phyloP scores from a whole-genome alignment of 2,888 invertebrate genomes.

The Heliconius charithonia region DNA sequence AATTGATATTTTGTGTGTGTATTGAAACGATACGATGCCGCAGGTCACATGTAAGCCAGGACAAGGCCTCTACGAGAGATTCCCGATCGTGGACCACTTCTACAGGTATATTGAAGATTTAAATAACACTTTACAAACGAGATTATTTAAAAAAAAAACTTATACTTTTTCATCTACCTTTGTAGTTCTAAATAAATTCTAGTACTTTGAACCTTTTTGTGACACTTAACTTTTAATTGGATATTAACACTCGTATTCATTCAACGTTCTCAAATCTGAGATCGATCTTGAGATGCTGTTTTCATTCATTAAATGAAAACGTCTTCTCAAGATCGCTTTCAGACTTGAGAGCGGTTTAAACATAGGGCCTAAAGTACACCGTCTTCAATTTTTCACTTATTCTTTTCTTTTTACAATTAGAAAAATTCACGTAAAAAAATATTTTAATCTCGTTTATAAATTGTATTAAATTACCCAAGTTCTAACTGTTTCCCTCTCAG shows the following conservation, averaged over 20 bases:
- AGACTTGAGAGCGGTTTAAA: no score
- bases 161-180: background rate
- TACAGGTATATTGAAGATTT: conserved; percentile 69
- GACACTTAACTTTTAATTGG: no score
- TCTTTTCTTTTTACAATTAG: background rate
- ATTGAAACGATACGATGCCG: conserved; percentile 59
- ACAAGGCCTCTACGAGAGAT: conserved; percentile 73
- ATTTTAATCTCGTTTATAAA: conserved; percentile 15
- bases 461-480: conserved; percentile 3
- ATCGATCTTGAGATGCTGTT: no score
- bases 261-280: no score
- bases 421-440: background rate
- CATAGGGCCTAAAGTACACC: no score
- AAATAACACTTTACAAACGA: conserved; percentile 51
- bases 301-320: no score
- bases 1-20: conserved; percentile 53
- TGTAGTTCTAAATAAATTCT: background rate
- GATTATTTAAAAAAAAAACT: conserved; percentile 47
- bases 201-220: no score
- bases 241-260: no score
- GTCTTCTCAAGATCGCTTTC: no score
- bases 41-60: conserved; percentile 80
- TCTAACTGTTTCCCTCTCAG: background rate
- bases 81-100: conserved; percentile 71
- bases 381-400: background rate